Base-by-base conservation (phyloP, 2,797 vertebrate genomes). In the Anisognathus igniventris region DNA sequence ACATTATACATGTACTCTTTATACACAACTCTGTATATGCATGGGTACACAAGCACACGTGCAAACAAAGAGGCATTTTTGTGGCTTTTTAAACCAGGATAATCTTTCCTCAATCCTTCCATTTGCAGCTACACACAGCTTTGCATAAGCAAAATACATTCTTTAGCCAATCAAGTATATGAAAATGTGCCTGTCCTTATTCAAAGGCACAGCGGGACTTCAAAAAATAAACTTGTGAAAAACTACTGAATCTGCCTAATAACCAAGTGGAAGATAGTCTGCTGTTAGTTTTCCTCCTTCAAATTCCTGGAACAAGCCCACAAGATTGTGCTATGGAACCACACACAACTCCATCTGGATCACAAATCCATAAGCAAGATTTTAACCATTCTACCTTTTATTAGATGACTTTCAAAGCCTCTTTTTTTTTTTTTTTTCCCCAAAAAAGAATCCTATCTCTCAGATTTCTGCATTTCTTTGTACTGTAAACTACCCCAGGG, bases 61-160 rank as follows among this genome's bases (percentile, higher is more conserved):
- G 51, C 86, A 94, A 68, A 95, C 77, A 80, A 31, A 90, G 72
- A 92, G 71, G 54, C 70, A 62, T 80, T 94, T 88, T 54, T 85
- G 82, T 66, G 74, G 67, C 45, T 94, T 96, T 96, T 97, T 65
- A 95, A 95, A 96, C 91, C 93, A 77, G 64, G 60, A 62, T 95
- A 77, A 79, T 94, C 75, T 93, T 86, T 91, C 81, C 86, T 84
- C 48, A 82, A 10, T 79, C 90, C 67, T 93, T 92, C 86, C 81
- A 84, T 67, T 88, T 67, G 58, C 76, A 97, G 81, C 82, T 91
- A 95, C 75, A 86, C 50, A 86, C 62, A 60, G 73, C 42, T 90
- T 82, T 92, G 74, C 88, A 71, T 39, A 50, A 92, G 88, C 54
- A 88, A 97, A 97, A 94, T 66, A 86, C 31, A 83, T 78, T 95